Base-by-base conservation (phyloP, 2,113 vertebrate genomes). In the Pterocles orientalis region DNA sequence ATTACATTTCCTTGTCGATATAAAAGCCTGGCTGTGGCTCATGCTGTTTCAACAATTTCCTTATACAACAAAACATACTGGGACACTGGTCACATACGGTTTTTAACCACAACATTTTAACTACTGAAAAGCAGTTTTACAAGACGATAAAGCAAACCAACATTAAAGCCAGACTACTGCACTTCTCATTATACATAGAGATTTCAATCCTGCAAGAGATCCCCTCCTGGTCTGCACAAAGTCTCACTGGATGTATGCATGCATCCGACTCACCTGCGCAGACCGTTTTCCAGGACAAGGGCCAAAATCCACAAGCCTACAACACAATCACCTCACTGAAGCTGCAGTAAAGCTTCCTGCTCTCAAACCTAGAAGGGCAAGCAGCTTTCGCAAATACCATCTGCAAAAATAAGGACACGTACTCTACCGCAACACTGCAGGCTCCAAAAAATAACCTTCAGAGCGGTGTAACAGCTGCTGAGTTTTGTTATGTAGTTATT, bases 181-280 rank as follows among this genome's bases (percentile, higher is more conserved):
- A 31, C 5, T 80, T 70, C 29, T 70, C 18, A 58, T 8, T 36
- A 70, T 14, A 73, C 21, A 6, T 1, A 19, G 2, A 66, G 23
- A 58, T 78, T 64, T 36, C 45, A 41, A 1, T n/a, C 34, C 34
- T 3, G 0, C 34, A 36, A 18, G 36, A 88, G 53, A 81, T 34
- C 24, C 18, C 48, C 75, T 48, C n/a, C 7, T 3, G 43, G n/a
- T n/a, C 69, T 34, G 51, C 76, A 56, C 6, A 14, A 28, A 24
- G 41, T 56, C 68, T 39, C 14, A 1, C 25, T 86, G 25, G 45
- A 33, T 62, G 20, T 1, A 19, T 1, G 33, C 10, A 3, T 0
- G 0, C 11, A 41, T 2, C 61, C 31, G 70, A 36, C 77, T 84
- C 83, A 94, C 94, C 92, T 75, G 69, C 3, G 69, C 61, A 79